phyloP scores from a whole-genome alignment of 2,888 invertebrate species.

The Kuschelorhynchus macadamiae region DNA sequence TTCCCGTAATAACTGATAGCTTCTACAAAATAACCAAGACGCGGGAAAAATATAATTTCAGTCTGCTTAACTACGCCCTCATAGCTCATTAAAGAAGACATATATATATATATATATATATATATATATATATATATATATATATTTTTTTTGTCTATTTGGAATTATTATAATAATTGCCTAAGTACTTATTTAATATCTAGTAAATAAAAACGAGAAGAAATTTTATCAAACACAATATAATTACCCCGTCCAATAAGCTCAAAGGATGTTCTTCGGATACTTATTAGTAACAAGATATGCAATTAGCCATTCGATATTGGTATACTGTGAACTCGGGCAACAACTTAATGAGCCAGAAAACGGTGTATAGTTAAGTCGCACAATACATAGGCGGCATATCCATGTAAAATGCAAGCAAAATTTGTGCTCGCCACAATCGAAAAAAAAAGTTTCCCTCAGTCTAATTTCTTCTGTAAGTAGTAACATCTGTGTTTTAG shows the following conservation, averaged over 20 bases:
- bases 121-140: too few relatives aligned
- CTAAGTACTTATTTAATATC: conserved; percentile 7
- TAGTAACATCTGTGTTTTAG: too few relatives aligned
- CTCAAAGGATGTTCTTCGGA: conserved; percentile 14
- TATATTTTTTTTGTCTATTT: too few relatives aligned
- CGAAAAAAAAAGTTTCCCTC: not conserved
- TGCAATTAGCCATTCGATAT: conserved; percentile 35
- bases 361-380: not conserved
- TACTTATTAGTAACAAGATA: conserved; percentile 32
- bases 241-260: not conserved
- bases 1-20: too few relatives aligned
- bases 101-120: too few relatives aligned
- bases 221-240: not conserved
- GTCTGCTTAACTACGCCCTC: too few relatives aligned
- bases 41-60: too few relatives aligned
- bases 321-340: conserved; percentile 23
- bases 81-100: too few relatives aligned
- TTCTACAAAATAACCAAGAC: too few relatives aligned
- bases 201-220: not conserved
- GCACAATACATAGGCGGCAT: conserved; percentile 6
- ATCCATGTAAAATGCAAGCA: too few relatives aligned
- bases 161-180: too few relatives aligned
- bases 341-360: conserved; percentile 22
- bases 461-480: too few relatives aligned
- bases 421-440: not conserved